A percentile compares a stretch with the other conserved stretches of the same genome.
Conservation (phyloP, 2,113 vertebrate genomes). For the Halcyon senegalensis region DNA sequence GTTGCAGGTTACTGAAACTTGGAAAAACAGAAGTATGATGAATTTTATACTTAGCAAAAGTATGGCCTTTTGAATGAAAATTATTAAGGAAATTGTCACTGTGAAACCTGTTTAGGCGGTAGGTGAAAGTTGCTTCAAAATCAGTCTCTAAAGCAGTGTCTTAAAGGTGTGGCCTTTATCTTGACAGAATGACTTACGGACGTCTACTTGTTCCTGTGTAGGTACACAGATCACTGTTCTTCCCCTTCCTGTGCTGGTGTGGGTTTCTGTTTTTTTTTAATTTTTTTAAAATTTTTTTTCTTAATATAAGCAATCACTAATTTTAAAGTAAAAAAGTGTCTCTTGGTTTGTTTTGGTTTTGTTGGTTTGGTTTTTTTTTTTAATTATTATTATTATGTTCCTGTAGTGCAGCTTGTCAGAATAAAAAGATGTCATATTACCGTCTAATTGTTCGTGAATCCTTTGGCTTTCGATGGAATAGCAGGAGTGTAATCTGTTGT, state of each 20-base stretch:
- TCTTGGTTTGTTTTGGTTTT: not conserved
- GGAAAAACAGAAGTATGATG: not conserved
- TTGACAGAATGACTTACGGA: not conserved
- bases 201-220: not conserved
- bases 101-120: not conserved
- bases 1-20: not conserved
- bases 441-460: not conserved
- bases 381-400: not conserved
- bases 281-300: too few species aligned
- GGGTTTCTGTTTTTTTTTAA: not conserved
- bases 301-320: not conserved
- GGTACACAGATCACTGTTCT: not conserved
- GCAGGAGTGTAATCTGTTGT: not conserved
- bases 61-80: not conserved
- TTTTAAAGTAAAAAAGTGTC: not conserved
- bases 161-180: not conserved
- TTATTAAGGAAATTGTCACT: not conserved
- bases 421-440: not conserved
- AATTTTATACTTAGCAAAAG: not conserved
- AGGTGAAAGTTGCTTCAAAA: conserved; percentile 6
- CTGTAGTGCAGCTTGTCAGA: not conserved
- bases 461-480: not conserved
- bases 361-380: not conserved
- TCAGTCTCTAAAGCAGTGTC: not conserved
- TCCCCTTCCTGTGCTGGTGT: not conserved